phyloP scores from a whole-genome alignment of 2,888 invertebrate species.

The Priapulus caudatus region DNA sequence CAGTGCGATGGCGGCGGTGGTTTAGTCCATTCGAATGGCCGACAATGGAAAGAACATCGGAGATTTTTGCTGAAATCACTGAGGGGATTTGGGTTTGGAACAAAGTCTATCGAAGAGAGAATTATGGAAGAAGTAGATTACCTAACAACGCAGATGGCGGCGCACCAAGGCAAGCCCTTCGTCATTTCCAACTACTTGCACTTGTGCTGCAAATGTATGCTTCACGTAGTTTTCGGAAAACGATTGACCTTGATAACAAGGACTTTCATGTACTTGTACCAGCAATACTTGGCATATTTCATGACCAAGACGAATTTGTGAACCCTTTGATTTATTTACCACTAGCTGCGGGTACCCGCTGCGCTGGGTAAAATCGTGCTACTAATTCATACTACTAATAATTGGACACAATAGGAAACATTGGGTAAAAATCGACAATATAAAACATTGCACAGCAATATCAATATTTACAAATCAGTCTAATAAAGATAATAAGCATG shows the following conservation, averaged over 20 bases:
- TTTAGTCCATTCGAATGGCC: not conserved
- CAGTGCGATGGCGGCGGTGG: not conserved
- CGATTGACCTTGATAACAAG: constrained; percentile 1
- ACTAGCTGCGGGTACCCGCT: too few species aligned
- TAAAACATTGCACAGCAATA: too few species aligned
- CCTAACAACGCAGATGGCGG: too few species aligned
- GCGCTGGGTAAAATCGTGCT: too few species aligned
- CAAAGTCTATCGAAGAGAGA: constrained; percentile 1
- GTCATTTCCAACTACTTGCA: not conserved
- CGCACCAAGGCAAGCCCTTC: too few species aligned
- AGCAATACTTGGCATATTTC: not conserved
- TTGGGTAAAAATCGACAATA: too few species aligned
- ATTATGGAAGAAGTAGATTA: not conserved
- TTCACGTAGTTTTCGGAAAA: not conserved
- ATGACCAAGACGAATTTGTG: not conserved
- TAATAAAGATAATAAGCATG: too few species aligned
- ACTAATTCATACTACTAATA: too few species aligned
- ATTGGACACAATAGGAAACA: too few species aligned
- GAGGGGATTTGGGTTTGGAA: not conserved
- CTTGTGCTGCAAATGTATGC: not conserved
- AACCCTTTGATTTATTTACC: not conserved
- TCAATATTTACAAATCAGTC: too few species aligned
- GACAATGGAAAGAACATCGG: not conserved
- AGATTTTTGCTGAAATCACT: not conserved
- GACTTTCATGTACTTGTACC: not conserved